These are phyloP conservation scores for Tamias sibiricus DNA, from an alignment of 2,113 vertebrate species.

Conservation along the genomic window DNA sequence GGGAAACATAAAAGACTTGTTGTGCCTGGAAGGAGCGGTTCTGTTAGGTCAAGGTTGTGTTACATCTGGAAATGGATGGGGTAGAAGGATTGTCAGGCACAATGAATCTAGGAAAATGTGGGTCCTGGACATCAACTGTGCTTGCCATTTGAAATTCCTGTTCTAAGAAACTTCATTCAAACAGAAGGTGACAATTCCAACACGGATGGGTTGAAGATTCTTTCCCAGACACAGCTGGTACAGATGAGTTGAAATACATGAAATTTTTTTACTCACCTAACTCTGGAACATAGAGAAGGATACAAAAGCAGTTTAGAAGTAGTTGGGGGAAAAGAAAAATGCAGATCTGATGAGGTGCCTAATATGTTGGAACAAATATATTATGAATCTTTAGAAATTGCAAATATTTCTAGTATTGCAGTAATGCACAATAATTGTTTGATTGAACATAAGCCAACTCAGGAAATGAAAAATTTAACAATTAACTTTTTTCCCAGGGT, in stretches of 20 bases:
- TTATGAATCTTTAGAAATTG: slow-evolving; percentile 76
- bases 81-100: slow-evolving; percentile 17
- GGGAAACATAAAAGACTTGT: slow-evolving; percentile 67
- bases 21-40: slow-evolving; percentile 57
- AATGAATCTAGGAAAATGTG: background rate
- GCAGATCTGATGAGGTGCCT: slow-evolving; percentile 74
- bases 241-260: slow-evolving; percentile 16
- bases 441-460: slow-evolving; percentile 76
- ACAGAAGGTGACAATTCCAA: background rate
- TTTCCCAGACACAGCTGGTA: background rate
- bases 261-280: slow-evolving; percentile 28
- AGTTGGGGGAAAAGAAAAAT: background rate
- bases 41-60: slow-evolving; percentile 59
- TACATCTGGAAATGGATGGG: background rate
- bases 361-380: slow-evolving; percentile 78
- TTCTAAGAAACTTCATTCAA: background rate
- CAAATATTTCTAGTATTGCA: slow-evolving; percentile 75
- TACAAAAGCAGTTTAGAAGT: slow-evolving; percentile 65
- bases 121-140: background rate
- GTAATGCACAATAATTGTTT: slow-evolving; percentile 75
- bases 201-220: background rate
- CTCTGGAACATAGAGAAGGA: background rate
- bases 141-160: background rate
- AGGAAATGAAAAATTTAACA: slow-evolving; percentile 82
- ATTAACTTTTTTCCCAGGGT: slow-evolving; percentile 78